phyloP scores from a whole-genome alignment of 2,113 vertebrate species.

The Athene cunicularia region DNA sequence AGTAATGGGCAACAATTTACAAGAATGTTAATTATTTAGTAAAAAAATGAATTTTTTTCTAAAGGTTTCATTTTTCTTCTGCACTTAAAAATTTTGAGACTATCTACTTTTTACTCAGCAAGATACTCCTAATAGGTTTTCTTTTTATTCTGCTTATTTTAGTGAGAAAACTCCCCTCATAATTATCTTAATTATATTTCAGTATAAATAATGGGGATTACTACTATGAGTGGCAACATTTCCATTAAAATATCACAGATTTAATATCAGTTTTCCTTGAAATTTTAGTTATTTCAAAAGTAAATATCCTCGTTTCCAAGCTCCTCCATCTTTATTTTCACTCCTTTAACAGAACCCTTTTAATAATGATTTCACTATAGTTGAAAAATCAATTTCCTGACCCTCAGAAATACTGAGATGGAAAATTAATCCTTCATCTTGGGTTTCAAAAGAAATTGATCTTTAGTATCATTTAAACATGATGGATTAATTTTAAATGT shows the following conservation, averaged over 20 bases:
- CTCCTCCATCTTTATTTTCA: constrained; percentile 39
- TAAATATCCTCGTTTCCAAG: constrained; percentile 48
- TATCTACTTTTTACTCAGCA: not conserved
- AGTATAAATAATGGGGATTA: constrained; percentile 67
- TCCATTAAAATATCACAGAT: constrained; percentile 49
- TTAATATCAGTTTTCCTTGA: constrained; percentile 24
- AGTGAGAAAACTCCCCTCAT: constrained; percentile 41
- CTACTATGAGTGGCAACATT: constrained; percentile 43
- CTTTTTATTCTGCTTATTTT: constrained; percentile 42
- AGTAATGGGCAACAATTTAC: not conserved
- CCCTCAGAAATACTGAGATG: not conserved
- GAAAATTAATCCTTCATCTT: constrained; percentile 31
- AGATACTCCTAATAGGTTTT: not conserved
- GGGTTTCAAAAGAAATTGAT: not conserved
- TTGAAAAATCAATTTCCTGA: not conserved
- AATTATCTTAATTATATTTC: constrained; percentile 73
- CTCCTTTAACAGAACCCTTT: not conserved
- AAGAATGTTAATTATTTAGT: not conserved
- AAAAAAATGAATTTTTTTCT: not conserved
- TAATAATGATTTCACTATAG: constrained; percentile 24
- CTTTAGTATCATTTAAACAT: not conserved
- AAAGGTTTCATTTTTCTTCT: not conserved
- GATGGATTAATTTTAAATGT: not conserved
- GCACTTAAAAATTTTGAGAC: not conserved
- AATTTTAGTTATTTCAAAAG: constrained; percentile 59